Evolutionary conservation across 92 coral and sea anemone genomes (phyloP).

Genomic region (Metridium senile): DNA sequence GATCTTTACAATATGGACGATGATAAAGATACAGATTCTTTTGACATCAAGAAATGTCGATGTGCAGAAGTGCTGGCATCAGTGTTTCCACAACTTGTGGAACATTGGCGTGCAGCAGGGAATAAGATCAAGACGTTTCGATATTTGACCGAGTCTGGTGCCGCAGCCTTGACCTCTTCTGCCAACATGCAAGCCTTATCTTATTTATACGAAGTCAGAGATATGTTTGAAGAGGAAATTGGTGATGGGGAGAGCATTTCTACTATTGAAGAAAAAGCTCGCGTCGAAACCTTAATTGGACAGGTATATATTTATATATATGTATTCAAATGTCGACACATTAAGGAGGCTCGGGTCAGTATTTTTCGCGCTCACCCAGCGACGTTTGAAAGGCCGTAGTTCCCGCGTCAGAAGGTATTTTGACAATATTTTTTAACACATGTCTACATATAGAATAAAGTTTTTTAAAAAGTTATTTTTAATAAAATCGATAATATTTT

Average conservation of each 20-base stretch:
- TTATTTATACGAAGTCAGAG: conserved; percentile 74
- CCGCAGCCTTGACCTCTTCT: conserved; percentile 91
- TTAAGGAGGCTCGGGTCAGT: too few relatives aligned
- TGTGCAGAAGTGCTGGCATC: conserved; percentile 95
- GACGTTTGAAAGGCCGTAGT: too few relatives aligned
- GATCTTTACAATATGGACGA: conserved; percentile 13
- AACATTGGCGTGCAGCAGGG: conserved; percentile 99
- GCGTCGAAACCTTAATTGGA: conserved; percentile 94
- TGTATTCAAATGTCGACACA: not conserved
- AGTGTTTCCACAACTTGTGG: conserved; percentile 95
- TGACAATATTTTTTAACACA: too few relatives aligned
- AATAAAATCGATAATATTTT: too few relatives aligned
- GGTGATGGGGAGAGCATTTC: conserved; percentile 56
- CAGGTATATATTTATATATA: conserved; percentile 59
- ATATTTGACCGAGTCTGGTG: conserved; percentile 94
- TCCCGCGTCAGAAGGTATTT: too few relatives aligned
- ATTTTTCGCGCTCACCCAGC: too few relatives aligned
- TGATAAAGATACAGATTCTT: conserved; percentile 26
- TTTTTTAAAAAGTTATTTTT: too few relatives aligned
- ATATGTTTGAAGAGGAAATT: conserved; percentile 60
- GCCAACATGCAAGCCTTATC: conserved; percentile 98
- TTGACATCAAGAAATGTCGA: conserved; percentile 79
- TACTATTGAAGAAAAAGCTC: conserved; percentile 77
- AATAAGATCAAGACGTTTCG: conserved; percentile 80
- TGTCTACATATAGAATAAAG: too few relatives aligned